Percentiles rank a stretch among this genome's conserved stretches.
Evolutionary conservation across 2,888 invertebrate genomes (phyloP).

Genomic region (Scaptomyza polygonia): DNA sequence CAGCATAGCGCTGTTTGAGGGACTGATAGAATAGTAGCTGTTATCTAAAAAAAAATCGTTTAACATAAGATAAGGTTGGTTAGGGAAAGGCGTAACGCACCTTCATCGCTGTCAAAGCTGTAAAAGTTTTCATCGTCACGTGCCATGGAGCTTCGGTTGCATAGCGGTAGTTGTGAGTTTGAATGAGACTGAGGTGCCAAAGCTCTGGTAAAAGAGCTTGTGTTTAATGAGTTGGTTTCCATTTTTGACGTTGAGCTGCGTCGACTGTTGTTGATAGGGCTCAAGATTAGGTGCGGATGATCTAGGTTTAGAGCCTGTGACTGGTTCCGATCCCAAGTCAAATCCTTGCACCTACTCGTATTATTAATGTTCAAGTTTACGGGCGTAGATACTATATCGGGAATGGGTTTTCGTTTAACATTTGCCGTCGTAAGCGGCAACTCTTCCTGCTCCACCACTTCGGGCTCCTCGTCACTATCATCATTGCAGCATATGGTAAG

Average conservation of each 20-base stretch:
- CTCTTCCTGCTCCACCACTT: conserved; percentile 1
- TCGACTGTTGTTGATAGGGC: conserved; percentile 60
- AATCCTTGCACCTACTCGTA: not conserved
- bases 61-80: not conserved
- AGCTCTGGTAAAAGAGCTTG: not conserved
- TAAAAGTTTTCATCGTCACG: conserved; percentile 82
- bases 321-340: not conserved
- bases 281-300: conserved; percentile 35
- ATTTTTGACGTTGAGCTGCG: conserved; percentile 69
- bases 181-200: conserved; percentile 10
- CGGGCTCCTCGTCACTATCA: no score
- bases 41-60: conserved; percentile 66
- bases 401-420: conserved; percentile 38
- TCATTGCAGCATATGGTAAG: no score
- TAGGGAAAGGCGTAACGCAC: conserved; percentile 47
- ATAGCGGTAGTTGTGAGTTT: conserved; percentile 39
- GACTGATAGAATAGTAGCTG: conserved; percentile 82
- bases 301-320: not conserved
- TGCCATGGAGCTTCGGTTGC: conserved; percentile 77
- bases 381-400: conserved; percentile 54
- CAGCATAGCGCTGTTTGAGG: conserved; percentile 80
- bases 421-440: conserved; percentile 49
- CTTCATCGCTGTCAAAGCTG: conserved; percentile 84
- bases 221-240: not conserved
- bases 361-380: conserved; percentile 14